phyloP scores from a whole-genome alignment of 2,113 vertebrate species.

The Notiomystis cincta region DNA sequence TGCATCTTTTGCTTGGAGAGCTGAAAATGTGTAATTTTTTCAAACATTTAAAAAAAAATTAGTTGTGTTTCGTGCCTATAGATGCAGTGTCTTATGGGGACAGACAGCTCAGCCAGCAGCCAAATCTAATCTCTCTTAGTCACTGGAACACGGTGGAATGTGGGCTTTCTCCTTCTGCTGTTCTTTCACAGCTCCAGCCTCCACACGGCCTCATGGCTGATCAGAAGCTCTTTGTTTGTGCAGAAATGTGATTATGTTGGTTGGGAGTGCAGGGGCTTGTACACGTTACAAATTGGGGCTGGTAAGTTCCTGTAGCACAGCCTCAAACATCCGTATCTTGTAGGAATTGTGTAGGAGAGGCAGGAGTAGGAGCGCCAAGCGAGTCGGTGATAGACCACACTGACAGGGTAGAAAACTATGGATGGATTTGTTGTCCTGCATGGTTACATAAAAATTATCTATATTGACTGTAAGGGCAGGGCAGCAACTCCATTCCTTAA shows the following conservation, averaged over 20 bases:
- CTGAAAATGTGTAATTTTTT: not conserved
- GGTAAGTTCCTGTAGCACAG: not conserved
- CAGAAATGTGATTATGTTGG: not conserved
- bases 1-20: not conserved
- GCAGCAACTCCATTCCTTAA: not conserved
- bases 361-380: not conserved
- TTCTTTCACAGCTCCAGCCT: conserved; percentile 37
- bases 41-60: not conserved
- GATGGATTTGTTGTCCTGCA: not conserved
- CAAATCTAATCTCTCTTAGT: not conserved
- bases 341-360: conserved; percentile 21
- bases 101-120: conserved; percentile 12
- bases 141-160: not conserved
- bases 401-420: not conserved
- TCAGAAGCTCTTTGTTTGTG: not conserved
- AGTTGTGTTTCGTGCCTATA: not conserved
- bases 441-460: not conserved
- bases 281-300: not conserved
- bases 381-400: not conserved
- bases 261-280: not conserved
- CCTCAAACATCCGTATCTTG: not conserved
- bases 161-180: conserved; percentile 37
- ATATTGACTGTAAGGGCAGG: not conserved
- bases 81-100: not conserved
- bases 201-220: not conserved